Base-by-base conservation (phyloP, 2,113 vertebrate genomes). In the Neotoma lepida region DNA sequence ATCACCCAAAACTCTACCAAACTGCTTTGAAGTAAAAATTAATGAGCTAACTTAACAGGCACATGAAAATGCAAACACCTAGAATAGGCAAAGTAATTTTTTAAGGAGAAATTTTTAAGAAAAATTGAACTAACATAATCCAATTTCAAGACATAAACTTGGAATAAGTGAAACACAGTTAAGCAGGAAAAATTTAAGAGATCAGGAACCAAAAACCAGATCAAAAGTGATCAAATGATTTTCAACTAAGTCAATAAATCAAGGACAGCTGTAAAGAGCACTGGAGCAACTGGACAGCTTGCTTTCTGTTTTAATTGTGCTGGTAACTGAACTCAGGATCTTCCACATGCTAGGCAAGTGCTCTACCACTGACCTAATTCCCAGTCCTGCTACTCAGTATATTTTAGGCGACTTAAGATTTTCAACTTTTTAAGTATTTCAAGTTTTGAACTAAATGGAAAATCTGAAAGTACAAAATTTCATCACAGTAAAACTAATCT, bases 111-210 rank as follows among this genome's bases (percentile, higher is more conserved):
- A 30, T 77, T 90, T 84, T 76, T 74, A 82, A 82, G 56, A 22
- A 44, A 85, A 63, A 28, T 9, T 78, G 61, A 24, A 88, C 9
- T 46, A n/a, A 91, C 6, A 35, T 9, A 71, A 91, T 49, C 66
- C 77, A 66, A 64, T 88, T 87, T 85, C 49, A 96, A 84, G 33
- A 78, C n/a, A 77, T 84, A 96, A 33, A 89, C 26, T 66, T 81
- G 73, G 13, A 88, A 28, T 68, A 89, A 86, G 24, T 4, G 64
- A 94, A 86, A 96, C 6, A 88, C 20, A 46, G 12, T 77, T 49
- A 85, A 20, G 18, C 2, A 61, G 28, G 41, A 10, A 90, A 73
- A 88, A 71, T 85, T 56, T 82, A 54, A 26, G 4, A 26, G 68
- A 54, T 9, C 84, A 30, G 81, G 22, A 86, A 49, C 9, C 58